These are phyloP conservation scores for Larimichthys polyactis DNA, from an alignment of 2,113 vertebrate species.

Conservation along the genomic window DNA sequence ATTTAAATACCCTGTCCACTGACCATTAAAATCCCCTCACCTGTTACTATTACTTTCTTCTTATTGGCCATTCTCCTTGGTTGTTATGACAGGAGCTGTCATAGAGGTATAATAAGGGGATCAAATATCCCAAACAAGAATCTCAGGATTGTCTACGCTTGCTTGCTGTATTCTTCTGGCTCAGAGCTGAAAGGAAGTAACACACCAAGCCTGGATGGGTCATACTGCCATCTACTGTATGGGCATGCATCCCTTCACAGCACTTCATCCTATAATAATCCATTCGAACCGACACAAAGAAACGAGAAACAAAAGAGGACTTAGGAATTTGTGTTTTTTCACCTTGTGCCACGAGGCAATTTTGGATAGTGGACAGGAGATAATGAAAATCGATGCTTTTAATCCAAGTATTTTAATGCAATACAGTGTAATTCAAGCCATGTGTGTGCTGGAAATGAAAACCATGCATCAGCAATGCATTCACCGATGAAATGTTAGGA, in stretches of 20 bases:
- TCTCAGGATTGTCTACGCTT: slow-evolving; percentile 20
- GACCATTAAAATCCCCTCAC: slow-evolving; percentile 52
- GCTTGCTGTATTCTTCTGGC: slow-evolving; percentile 56
- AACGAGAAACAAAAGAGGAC: not conserved
- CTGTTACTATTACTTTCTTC: slow-evolving; percentile 83
- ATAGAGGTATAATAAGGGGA: slow-evolving; percentile 3
- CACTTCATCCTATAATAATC: not conserved
- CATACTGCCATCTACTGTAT: slow-evolving; percentile 67
- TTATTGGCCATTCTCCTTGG: slow-evolving; percentile 73
- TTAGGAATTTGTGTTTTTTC: not conserved
- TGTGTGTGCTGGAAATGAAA: slow-evolving; percentile 11
- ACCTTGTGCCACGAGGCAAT: not conserved
- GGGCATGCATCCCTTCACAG: not conserved
- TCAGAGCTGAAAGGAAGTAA: slow-evolving; percentile 26
- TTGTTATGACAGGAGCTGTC: slow-evolving; percentile 11
- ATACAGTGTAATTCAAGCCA: slow-evolving; percentile 11
- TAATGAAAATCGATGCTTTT: slow-evolving; percentile 6
- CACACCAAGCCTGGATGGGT: not conserved
- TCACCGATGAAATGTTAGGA: slow-evolving; percentile 15
- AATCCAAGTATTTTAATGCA: slow-evolving; percentile 20
- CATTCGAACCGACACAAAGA: not conserved
- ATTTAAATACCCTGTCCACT: not conserved
- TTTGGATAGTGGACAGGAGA: not conserved
- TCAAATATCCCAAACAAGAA: slow-evolving; percentile 15
- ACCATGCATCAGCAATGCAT: slow-evolving; percentile 27